Evolutionary conservation across 2,888 invertebrate species (phyloP), one percentile per base, ranked within the genome.

Genomic region (Hirtodrosophila histrioides): DNA sequence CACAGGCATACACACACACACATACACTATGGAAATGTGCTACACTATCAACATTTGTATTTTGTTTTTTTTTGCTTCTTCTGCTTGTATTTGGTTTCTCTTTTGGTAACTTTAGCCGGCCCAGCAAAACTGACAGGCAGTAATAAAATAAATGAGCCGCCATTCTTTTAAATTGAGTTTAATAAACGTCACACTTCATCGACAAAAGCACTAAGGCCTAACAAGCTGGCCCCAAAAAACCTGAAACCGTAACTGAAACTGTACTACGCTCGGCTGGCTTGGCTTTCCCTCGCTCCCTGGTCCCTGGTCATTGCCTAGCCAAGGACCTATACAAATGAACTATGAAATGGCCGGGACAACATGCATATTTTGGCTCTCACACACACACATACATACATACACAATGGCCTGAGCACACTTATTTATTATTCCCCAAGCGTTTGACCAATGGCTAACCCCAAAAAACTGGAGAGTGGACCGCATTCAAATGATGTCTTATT

Each of bases 381-480:
- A 58, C 46, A 50, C 44, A 46, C 40, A 56, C 36, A 54, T 33
- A 39, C 40, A 72, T 36, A 74, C 23, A 63, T 10, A 46, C 10
- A 63, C 45, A 50, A 45, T 46, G 62, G 48, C n/a, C 37, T 37
- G 44, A 62, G 77, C 75, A 80, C 68, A 80, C 82, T 82, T 88
- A 87, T 86, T 86, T 86, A 86, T 86, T 86, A 86, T 86, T 88
- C 88, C 88, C 85, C 72, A 78, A 88, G 79, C 88, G 86, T 86
- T 85, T 88, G 87, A 87, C 85, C 88, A 78, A 66, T 51, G 69
- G 75, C 88, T 87, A 87, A 85, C 66, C 82, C 86, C 61, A 67
- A 69, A 78, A 61, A 56, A 46, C 43, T 65, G 39, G 11, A 56
- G 57, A 75, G 65, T 69, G 73, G 55, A 71, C 75, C 78, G 88